Conservation (phyloP, 2,888 invertebrate species). For the Amaurobius ferox region DNA sequence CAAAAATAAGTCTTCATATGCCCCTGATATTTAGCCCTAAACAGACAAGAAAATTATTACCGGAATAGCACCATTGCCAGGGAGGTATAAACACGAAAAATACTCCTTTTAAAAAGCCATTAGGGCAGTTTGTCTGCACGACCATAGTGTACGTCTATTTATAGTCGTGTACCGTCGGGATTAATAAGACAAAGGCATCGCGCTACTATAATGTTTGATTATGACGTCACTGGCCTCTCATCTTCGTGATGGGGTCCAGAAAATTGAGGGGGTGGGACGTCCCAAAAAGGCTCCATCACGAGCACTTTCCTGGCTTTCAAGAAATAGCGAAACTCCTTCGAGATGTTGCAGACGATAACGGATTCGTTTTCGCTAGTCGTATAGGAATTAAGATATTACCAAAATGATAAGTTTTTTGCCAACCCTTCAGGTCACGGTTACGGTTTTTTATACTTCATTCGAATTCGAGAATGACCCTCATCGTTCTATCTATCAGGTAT, state of each 20-base stretch:
- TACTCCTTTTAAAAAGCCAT: neutral
- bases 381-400: constrained; percentile 64
- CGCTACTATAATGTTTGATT: constrained; percentile 11
- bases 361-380: constrained; percentile 19
- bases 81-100: neutral
- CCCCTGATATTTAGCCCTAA: no score
- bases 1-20: no score
- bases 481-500: neutral
- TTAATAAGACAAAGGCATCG: constrained; percentile 3
- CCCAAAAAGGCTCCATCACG: neutral
- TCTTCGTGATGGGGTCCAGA: neutral
- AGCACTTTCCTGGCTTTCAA: neutral
- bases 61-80: neutral
- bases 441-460: neutral
- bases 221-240: neutral
- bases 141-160: neutral
- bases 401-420: constrained; percentile 62
- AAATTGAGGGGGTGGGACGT: constrained; percentile 3
- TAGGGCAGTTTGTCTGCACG: neutral
- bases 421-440: constrained; percentile 48
- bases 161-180: constrained; percentile 7
- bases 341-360: constrained; percentile 12
- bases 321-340: constrained; percentile 3
- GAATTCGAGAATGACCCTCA: neutral
- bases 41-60: neutral